These are phyloP conservation scores for Sphenopsis melanotis DNA, from an alignment of 2,797 vertebrate species.

Conservation along the genomic window DNA sequence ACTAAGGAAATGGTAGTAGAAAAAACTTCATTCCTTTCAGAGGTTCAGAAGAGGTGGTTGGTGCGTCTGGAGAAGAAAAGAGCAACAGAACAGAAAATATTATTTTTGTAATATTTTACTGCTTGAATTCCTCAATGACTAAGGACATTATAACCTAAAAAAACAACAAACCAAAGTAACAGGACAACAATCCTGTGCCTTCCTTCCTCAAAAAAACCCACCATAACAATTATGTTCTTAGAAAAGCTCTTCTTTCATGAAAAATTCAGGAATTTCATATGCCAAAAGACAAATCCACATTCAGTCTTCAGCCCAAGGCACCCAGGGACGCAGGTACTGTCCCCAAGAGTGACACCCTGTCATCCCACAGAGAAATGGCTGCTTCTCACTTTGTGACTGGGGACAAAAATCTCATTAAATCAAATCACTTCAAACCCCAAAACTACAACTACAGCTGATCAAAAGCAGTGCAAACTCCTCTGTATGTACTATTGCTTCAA, in stretches of 20 bases:
- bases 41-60: background rate
- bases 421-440: background rate
- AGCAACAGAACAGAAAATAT: background rate
- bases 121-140: background rate
- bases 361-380: background rate
- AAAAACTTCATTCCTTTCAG: background rate
- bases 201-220: background rate
- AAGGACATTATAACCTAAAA: background rate
- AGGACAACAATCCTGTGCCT: fast-evolving
- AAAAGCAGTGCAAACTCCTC: background rate
- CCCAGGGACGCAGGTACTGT: background rate
- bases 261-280: background rate
- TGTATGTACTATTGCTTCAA: background rate
- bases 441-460: background rate
- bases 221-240: background rate
- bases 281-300: background rate
- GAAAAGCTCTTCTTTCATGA: background rate
- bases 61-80: background rate
- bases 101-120: background rate
- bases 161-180: background rate
- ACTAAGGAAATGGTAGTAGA: background rate
- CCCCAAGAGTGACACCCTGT: background rate
- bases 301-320: background rate
- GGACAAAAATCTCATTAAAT: background rate
- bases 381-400: background rate